Percentiles rank a stretch among this genome's conserved stretches.
Conservation (phyloP, 2,113 vertebrate species). For the Oriolus oriolus region DNA sequence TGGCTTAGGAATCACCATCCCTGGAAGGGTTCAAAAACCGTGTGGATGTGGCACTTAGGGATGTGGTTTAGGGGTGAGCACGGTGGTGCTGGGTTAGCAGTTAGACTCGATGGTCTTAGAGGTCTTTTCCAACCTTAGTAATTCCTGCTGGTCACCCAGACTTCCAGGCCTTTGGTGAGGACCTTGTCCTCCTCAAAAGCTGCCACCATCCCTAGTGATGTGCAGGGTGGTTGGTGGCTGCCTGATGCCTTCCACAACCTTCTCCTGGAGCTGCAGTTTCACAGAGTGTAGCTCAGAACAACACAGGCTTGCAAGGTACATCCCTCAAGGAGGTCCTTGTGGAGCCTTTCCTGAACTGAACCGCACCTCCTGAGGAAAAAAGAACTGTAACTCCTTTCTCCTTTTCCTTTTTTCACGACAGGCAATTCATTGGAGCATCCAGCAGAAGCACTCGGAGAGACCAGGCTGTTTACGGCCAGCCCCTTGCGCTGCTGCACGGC, state of each 20-base stretch:
- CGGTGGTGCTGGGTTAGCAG: accelerated
- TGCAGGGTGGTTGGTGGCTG: not conserved
- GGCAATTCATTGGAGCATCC: accelerated
- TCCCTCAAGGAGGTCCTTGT: not conserved
- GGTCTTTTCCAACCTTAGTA: not conserved
- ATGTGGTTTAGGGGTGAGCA: not conserved
- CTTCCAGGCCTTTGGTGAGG: not conserved
- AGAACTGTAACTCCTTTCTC: not conserved
- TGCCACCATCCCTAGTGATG: accelerated
- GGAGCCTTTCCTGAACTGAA: not conserved
- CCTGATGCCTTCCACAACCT: not conserved
- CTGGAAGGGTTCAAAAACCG: accelerated
- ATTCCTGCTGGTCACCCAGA: not conserved
- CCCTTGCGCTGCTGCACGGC: not conserved
- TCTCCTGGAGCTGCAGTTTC: not conserved
- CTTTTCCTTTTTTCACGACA: not conserved
- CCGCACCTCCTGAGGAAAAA: not conserved
- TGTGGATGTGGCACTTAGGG: not conserved
- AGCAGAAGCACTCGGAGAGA: not conserved
- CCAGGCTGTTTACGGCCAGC: not conserved
- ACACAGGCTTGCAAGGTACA: not conserved
- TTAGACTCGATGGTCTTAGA: not conserved
- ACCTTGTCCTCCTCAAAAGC: not conserved
- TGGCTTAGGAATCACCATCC: not conserved
- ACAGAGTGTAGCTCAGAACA: not conserved